These are phyloP conservation scores for Chionoecetes opilio DNA, from an alignment of 1,140 invertebrate species.

Conservation along the genomic window DNA sequence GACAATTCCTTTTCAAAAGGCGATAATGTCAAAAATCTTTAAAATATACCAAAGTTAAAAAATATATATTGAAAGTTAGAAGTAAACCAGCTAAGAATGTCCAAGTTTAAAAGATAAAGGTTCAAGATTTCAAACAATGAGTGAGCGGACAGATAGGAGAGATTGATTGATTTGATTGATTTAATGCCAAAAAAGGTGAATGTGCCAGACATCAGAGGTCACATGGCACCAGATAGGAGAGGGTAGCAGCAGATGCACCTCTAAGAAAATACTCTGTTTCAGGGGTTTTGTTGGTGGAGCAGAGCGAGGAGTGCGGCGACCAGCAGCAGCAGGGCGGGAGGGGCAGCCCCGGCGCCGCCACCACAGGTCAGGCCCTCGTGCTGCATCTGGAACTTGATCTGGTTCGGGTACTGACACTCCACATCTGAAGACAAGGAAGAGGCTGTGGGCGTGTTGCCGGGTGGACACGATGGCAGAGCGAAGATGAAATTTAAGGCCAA, in stretches of 20 bases:
- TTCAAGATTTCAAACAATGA: not conserved
- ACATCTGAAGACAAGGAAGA: slow-evolving; percentile 46
- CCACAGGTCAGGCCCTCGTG: slow-evolving; percentile 70
- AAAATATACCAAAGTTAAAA: not conserved
- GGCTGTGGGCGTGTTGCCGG: not conserved
- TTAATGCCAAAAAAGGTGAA: too few species aligned
- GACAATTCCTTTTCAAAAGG: too few species aligned
- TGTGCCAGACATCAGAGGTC: too few species aligned
- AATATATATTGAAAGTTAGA: not conserved
- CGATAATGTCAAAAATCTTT: not conserved
- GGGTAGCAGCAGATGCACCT: not conserved
- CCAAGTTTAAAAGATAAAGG: not conserved
- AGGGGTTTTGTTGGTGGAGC: not conserved
- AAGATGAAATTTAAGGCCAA: too few species aligned
- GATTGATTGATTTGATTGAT: too few species aligned
- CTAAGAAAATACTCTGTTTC: not conserved
- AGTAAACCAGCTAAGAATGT: not conserved
- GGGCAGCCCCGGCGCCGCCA: slow-evolving; percentile 9
- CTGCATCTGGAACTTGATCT: slow-evolving; percentile 52
- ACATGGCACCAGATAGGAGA: too few species aligned
- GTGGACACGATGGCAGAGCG: too few species aligned
- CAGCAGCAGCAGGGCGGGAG: slow-evolving; percentile 43
- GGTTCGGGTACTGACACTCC: slow-evolving; percentile 62
- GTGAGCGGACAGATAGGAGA: not conserved
- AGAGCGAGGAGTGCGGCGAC: not conserved